phyloP scores from a whole-genome alignment of 1,140 invertebrate genomes.

The Manduca sexta region DNA sequence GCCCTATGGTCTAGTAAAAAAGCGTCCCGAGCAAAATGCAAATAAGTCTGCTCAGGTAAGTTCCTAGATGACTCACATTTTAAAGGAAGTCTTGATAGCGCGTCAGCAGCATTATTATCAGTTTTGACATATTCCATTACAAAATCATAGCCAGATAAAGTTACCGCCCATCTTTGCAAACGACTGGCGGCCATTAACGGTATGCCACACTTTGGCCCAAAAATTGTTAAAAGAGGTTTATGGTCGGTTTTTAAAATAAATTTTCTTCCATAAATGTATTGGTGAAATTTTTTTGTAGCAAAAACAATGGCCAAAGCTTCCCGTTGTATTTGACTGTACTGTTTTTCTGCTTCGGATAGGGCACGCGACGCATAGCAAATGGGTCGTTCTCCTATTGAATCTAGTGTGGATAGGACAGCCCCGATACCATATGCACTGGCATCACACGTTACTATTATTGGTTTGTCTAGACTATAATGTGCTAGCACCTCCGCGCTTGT shows the following conservation, averaged over 20 bases:
- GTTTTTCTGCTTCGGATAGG: constrained; percentile 7
- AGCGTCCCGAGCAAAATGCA: constrained; percentile 13
- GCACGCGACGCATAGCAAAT: constrained; percentile 3
- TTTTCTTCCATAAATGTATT: constrained; percentile 10
- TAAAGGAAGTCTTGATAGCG: constrained; percentile 6
- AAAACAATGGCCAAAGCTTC: constrained; percentile 17
- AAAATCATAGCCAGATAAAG: constrained; percentile 7
- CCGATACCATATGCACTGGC: constrained; percentile 1
- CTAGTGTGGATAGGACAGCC: neutral
- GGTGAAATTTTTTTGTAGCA: constrained; percentile 14
- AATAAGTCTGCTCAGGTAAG: constrained; percentile 18
- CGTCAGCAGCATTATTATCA: constrained; percentile 13
- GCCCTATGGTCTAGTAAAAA: constrained; percentile 25
- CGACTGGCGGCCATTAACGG: constrained; percentile 4
- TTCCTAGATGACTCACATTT: neutral
- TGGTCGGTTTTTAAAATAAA: constrained; percentile 6
- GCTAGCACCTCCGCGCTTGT: constrained; percentile 19
- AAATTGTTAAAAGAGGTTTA: constrained; percentile 7
- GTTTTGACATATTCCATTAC: constrained; percentile 7
- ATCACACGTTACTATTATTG: constrained; percentile 8
- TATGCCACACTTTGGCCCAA: constrained; percentile 3
- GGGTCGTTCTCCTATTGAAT: neutral
- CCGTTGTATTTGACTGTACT: constrained; percentile 13
- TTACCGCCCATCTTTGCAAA: constrained; percentile 10
- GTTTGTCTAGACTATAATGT: constrained; percentile 49